phyloP scores from a whole-genome alignment of 53 echinoderm and acorn worm species.

The Astropecten irregularis region DNA sequence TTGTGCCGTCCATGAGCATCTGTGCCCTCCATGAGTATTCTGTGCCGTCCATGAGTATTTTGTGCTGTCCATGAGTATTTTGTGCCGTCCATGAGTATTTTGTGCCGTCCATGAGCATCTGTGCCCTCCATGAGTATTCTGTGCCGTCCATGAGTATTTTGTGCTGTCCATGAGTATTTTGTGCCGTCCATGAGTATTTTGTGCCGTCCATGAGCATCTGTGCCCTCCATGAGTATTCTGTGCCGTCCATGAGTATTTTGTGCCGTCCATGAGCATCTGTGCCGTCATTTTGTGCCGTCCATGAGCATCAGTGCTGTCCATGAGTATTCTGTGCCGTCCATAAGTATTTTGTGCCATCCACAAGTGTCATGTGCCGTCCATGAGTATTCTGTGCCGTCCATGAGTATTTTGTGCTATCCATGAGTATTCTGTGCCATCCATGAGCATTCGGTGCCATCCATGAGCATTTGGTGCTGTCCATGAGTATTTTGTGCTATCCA shows the following conservation, averaged over 20 bases:
- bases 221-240: neutral
- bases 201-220: neutral
- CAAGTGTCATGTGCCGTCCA: no score
- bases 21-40: neutral
- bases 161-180: neutral
- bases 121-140: neutral
- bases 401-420: no score
- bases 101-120: neutral
- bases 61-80: neutral
- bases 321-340: no score
- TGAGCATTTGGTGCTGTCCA: no score
- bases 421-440: no score
- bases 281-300: neutral
- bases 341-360: no score
- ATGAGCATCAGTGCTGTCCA: no score
- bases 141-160: neutral
- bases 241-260: neutral
- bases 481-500: no score
- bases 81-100: neutral
- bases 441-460: no score
- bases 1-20: neutral
- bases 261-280: neutral
- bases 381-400: no score
- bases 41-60: neutral
- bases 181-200: neutral